These are phyloP conservation scores for Anabas testudineus DNA, from an alignment of 2,797 vertebrate genomes.

Conservation along the genomic window DNA sequence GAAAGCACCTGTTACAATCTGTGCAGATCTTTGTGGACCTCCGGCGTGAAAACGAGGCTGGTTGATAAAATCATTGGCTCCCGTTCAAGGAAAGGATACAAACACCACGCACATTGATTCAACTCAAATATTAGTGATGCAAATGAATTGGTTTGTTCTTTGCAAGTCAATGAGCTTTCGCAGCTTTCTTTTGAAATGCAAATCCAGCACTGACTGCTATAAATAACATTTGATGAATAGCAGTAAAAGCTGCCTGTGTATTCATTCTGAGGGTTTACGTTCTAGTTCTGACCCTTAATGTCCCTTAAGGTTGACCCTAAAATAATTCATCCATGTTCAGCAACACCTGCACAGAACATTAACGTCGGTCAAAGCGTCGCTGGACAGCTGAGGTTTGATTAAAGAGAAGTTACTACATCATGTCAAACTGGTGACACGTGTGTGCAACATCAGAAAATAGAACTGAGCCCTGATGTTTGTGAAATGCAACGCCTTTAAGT, in stretches of 20 bases:
- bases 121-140: conserved; percentile 25
- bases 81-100: conserved; percentile 8
- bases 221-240: not conserved
- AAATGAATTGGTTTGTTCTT: conserved; percentile 26
- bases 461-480: too few relatives aligned
- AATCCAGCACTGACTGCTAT: conserved; percentile 1
- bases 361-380: not conserved
- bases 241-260: not conserved
- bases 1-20: conserved; percentile 38
- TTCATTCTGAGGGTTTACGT: not conserved
- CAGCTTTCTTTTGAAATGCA: conserved; percentile 33
- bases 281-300: not conserved
- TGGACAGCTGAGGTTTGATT: too few relatives aligned
- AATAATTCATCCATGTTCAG: conserved; percentile 1
- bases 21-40: conserved; percentile 1
- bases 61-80: conserved; percentile 6
- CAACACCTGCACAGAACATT: not conserved
- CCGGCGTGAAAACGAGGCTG: conserved; percentile 19
- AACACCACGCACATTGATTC: conserved; percentile 30
- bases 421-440: too few relatives aligned
- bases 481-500: too few relatives aligned
- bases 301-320: not conserved
- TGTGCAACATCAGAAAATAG: too few relatives aligned
- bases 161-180: conserved; percentile 26
- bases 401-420: too few relatives aligned